Conservation (phyloP, 2,888 invertebrate genomes). For the Drosophila pseudotalamancana region DNA sequence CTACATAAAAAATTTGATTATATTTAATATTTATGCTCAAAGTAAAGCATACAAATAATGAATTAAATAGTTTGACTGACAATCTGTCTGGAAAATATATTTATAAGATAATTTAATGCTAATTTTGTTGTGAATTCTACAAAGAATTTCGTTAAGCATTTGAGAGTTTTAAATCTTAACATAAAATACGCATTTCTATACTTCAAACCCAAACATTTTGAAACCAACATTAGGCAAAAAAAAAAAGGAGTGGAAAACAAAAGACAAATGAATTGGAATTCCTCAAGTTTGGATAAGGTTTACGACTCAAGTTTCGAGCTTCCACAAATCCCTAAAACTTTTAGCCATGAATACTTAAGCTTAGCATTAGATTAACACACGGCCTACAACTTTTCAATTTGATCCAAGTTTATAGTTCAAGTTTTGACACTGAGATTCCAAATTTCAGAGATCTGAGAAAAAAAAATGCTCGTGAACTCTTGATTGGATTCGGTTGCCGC, state of each 20-base stretch:
- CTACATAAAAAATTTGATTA: background rate
- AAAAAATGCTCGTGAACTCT: conserved; percentile 30
- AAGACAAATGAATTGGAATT: conserved; percentile 17
- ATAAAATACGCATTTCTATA: conserved; percentile 43
- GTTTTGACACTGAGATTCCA: conserved; percentile 37
- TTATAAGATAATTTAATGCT: conserved; percentile 18
- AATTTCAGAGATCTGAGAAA: background rate
- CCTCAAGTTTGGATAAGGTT: conserved; percentile 31
- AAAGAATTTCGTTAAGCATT: conserved; percentile 27
- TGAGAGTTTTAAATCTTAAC: conserved; percentile 38
- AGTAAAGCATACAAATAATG: conserved; percentile 17
- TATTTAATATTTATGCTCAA: background rate
- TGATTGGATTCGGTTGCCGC: conserved; percentile 22
- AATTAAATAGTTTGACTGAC: conserved; percentile 22
- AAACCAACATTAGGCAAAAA: conserved; percentile 21
- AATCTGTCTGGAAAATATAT: conserved; percentile 13
- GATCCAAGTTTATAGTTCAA: conserved; percentile 73
- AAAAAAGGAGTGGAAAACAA: conserved; percentile 1
- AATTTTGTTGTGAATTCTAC: conserved; percentile 26
- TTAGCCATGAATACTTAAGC: conserved; percentile 20
- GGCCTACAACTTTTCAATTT: conserved; percentile 27
- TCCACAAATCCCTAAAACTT: conserved; percentile 2
- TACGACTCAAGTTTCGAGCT: conserved; percentile 13
- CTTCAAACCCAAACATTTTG: conserved; percentile 15
- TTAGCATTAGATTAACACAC: conserved; percentile 5